These are phyloP conservation scores for Cataglyphis albicans DNA, from an alignment of 2,888 invertebrate species.

Conservation along the genomic window DNA sequence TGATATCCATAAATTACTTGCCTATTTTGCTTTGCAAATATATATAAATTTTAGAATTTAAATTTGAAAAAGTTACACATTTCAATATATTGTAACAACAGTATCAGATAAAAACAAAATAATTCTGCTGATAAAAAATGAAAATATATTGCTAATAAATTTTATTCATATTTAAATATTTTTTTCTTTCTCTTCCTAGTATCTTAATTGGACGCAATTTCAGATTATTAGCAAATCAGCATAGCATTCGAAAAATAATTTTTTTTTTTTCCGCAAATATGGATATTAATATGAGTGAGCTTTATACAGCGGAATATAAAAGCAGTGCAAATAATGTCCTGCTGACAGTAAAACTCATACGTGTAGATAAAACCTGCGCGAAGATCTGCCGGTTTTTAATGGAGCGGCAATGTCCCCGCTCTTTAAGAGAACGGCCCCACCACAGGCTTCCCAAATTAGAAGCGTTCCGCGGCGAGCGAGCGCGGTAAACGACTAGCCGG, in stretches of 20 bases:
- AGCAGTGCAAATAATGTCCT: slow-evolving; percentile 5
- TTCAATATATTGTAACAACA: neutral
- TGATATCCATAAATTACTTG: too few relatives aligned
- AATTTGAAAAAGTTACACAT: slow-evolving; percentile 12
- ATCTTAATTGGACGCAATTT: slow-evolving; percentile 35
- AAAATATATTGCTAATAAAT: neutral
- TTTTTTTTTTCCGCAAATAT: slow-evolving; percentile 43
- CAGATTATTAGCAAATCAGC: neutral
- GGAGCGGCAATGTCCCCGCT: slow-evolving; percentile 25
- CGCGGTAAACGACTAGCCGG: slow-evolving; percentile 67
- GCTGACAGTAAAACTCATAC: slow-evolving; percentile 37
- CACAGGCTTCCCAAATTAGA: slow-evolving; percentile 69
- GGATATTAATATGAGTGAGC: slow-evolving; percentile 52
- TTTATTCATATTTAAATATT: neutral
- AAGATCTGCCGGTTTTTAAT: slow-evolving; percentile 27
- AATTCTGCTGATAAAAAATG: neutral
- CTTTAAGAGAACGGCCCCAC: slow-evolving; percentile 40
- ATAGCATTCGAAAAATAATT: neutral
- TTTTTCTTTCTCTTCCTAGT: neutral
- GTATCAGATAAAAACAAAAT: neutral
- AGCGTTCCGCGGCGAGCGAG: slow-evolving; percentile 53
- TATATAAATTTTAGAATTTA: neutral
- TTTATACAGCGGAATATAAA: slow-evolving; percentile 18
- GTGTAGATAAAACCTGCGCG: slow-evolving; percentile 17
- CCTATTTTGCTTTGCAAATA: too few relatives aligned